Conservation (phyloP, 2,113 vertebrate species). For the Actenoides lindsayi region DNA sequence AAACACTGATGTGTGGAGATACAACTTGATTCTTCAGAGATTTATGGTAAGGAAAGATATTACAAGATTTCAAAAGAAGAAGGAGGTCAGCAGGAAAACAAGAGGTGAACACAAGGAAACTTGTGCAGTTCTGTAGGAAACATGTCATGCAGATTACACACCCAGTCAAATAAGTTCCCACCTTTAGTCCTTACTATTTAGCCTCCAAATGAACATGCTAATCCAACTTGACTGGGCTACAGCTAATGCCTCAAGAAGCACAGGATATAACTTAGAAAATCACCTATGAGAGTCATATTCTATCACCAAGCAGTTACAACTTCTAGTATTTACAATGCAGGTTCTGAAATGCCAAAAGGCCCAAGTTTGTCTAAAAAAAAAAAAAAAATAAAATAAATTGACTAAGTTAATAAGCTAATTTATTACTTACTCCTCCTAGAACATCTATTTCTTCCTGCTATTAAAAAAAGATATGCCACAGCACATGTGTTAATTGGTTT, state of each 20-base stretch:
- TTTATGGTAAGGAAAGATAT: background rate
- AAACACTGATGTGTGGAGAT: background rate
- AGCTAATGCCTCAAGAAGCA: background rate
- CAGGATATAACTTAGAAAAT: background rate
- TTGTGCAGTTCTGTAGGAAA: background rate
- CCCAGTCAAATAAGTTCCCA: background rate
- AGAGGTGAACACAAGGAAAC: background rate
- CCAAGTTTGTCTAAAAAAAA: background rate
- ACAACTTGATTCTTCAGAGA: background rate
- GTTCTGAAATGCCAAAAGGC: background rate
- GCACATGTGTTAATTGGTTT: background rate
- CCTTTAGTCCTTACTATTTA: background rate
- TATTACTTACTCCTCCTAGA: background rate
- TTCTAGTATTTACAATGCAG: background rate
- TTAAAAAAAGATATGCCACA: background rate
- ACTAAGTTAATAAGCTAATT: background rate
- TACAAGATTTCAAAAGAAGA: background rate
- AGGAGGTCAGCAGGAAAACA: background rate
- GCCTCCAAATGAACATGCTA: background rate
- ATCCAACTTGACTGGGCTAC: background rate
- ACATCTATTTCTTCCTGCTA: background rate
- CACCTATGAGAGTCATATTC: background rate
- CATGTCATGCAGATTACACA: background rate
- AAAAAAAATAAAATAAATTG: background rate
- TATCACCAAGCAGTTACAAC: background rate